phyloP scores from a whole-genome alignment of 2,888 invertebrate genomes.

The Lasioglossum leucozonium region DNA sequence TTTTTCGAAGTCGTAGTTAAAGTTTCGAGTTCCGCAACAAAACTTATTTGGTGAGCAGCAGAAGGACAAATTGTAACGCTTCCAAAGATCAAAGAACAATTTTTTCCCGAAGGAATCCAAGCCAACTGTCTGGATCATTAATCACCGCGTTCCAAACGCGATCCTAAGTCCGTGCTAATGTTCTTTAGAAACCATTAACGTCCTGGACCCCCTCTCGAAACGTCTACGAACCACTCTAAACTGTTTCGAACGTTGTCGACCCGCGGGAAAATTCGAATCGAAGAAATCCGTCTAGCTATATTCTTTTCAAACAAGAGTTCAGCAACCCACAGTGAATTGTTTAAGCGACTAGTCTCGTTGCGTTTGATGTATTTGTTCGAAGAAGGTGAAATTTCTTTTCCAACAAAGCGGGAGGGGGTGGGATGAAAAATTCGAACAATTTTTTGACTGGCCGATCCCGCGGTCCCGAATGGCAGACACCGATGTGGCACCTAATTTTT shows the following conservation, averaged over 20 bases:
- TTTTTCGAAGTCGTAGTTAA: not conserved
- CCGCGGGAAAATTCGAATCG: no score
- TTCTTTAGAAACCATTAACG: not conserved
- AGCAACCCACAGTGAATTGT: no score
- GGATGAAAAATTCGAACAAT: not conserved
- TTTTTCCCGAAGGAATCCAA: not conserved
- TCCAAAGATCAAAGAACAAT: constrained; percentile 6
- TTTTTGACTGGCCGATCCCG: not conserved
- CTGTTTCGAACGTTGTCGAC: not conserved
- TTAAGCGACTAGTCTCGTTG: no score
- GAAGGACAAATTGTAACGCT: constrained; percentile 9
- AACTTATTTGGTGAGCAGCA: not conserved
- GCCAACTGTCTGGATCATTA: not conserved
- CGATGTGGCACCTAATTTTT: constrained; percentile 70
- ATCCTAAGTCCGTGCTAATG: not conserved
- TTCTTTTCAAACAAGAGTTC: no score
- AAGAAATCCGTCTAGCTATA: no score
- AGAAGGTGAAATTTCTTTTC: not conserved
- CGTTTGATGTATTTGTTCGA: not conserved
- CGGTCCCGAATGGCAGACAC: not conserved
- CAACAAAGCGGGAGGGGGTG: not conserved
- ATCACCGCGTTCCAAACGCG: not conserved
- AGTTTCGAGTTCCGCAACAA: not conserved
- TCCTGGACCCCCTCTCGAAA: not conserved
- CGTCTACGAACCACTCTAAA: not conserved